Conservation (phyloP, 2,888 invertebrate genomes). For the Gortyna flavago region DNA sequence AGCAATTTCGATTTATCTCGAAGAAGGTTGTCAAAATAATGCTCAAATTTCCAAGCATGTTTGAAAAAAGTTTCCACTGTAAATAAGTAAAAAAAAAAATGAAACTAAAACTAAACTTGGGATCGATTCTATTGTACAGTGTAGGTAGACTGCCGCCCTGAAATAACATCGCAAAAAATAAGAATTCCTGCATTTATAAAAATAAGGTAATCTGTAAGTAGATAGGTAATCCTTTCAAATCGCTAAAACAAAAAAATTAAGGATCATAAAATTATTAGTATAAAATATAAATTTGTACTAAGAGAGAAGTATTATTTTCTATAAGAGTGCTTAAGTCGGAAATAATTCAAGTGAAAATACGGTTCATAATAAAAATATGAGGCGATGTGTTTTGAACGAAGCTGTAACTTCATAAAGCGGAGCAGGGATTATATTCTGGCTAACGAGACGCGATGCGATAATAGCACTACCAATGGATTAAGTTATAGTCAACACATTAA, state of each 20-base stretch:
- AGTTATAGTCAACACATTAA: conserved; percentile 34
- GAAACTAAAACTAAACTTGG: background rate
- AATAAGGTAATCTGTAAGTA: too few relatives aligned
- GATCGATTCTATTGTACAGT: background rate
- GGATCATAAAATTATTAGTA: background rate
- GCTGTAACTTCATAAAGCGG: conserved; percentile 44
- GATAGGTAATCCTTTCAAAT: background rate
- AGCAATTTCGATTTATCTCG: too few relatives aligned
- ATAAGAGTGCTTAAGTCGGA: background rate
- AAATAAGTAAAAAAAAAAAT: background rate
- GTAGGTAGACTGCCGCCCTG: background rate
- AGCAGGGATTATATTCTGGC: conserved; percentile 70
- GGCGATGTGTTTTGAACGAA: conserved; percentile 51
- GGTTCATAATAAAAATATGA: conserved; percentile 31
- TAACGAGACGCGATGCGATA: conserved; percentile 57
- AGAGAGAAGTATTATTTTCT: background rate
- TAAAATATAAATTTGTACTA: background rate
- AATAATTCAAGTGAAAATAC: background rate
- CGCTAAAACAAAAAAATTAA: background rate
- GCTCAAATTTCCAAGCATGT: too few relatives aligned
- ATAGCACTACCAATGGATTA: conserved; percentile 54
- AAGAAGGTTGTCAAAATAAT: too few relatives aligned
- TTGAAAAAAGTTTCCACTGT: too few relatives aligned
- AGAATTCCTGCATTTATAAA: background rate
- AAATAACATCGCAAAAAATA: background rate